Evolutionary conservation across 2,797 vertebrate genomes (phyloP), one percentile per base, ranked within the genome.

Genomic region (Gobionotothen gibberifrons): DNA sequence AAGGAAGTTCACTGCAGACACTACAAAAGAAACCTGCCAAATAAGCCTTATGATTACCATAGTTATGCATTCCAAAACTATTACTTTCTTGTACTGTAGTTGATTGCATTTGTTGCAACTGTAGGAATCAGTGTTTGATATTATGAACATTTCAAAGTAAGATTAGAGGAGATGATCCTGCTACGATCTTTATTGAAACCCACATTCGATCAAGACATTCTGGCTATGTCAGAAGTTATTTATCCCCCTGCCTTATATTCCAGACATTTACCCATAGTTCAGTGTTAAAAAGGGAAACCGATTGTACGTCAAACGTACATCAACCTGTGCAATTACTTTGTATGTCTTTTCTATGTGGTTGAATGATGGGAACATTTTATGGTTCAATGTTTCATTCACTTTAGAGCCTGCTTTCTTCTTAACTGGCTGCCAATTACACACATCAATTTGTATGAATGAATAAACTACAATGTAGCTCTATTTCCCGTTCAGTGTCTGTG

Each of bases 21-120:
- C 89, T 78, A 85, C 93, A 94, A 86, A 90, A 36, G 62, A 88
- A 74, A 94, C 90, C 93, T 94, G 95, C 96, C 96, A 96, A 97
- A 96, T 96, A 97, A 96, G 97, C 97, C 96, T 98, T 98, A 97
- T 92, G 93, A 93, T 90, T 92, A 93, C 87, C 86, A 88, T 92
- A 94, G 91, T 94, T 92, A 93, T 93, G 91, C 96, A 96, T 97
- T 97, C 96, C 96, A 95, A 94, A 95, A 89, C 59, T 16, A 66
- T 90, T 93, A 93, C 83, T 90, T 92, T 91, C 89, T 91, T 91
- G 92, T 95, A 94, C 92, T 94, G 92, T 95, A 97, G 95, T 94
- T 91, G 87, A 91, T 93, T 84, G 79, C 83, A 87, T 89, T 88
- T 87, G 69, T 86, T 90, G 85, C 91, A 88, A 87, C 49, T 86